These are phyloP conservation scores for Meganola albula DNA, from an alignment of 2,888 invertebrate genomes.

Conservation along the genomic window DNA sequence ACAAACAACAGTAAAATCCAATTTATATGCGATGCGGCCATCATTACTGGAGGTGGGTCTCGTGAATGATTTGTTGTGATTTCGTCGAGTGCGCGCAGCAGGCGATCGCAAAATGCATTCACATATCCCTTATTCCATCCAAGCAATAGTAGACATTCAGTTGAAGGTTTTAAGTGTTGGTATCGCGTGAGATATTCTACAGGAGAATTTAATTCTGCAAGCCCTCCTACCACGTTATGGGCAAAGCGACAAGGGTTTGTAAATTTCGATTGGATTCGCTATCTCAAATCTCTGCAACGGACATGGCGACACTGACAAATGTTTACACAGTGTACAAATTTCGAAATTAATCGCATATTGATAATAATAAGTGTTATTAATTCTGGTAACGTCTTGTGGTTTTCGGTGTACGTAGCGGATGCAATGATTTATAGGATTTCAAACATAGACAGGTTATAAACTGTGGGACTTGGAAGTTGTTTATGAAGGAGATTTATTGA, in stretches of 20 bases:
- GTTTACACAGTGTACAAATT: conserved; percentile 67
- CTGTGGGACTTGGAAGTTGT: conserved; percentile 48
- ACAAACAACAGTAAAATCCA: conserved; percentile 57
- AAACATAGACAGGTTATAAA: conserved; percentile 58
- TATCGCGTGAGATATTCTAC: conserved; percentile 31
- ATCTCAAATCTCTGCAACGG: conserved; percentile 67
- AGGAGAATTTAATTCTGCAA: conserved; percentile 63
- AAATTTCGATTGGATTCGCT: conserved; percentile 71
- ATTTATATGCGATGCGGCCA: conserved; percentile 66
- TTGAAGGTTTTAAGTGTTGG: conserved; percentile 31
- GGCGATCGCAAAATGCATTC: conserved; percentile 69
- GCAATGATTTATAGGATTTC: conserved; percentile 63
- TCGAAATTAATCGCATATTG: conserved; percentile 60
- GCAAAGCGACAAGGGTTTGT: conserved; percentile 71
- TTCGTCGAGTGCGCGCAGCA: conserved; percentile 70
- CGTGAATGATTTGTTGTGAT: conserved; percentile 76
- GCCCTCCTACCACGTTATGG: conserved; percentile 73
- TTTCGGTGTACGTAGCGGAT: conserved; percentile 61
- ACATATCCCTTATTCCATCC: conserved; percentile 38
- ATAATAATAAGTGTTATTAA: conserved; percentile 38
- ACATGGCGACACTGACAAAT: conserved; percentile 60
- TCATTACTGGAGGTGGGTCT: conserved; percentile 72
- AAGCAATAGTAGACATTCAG: conserved; percentile 40
- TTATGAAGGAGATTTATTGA: conserved; percentile 60
- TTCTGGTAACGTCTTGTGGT: conserved; percentile 33